Evolutionary conservation across 2,797 vertebrate genomes (phyloP), one percentile per base, ranked within the genome.

Genomic region (Sparidentex hasta): DNA sequence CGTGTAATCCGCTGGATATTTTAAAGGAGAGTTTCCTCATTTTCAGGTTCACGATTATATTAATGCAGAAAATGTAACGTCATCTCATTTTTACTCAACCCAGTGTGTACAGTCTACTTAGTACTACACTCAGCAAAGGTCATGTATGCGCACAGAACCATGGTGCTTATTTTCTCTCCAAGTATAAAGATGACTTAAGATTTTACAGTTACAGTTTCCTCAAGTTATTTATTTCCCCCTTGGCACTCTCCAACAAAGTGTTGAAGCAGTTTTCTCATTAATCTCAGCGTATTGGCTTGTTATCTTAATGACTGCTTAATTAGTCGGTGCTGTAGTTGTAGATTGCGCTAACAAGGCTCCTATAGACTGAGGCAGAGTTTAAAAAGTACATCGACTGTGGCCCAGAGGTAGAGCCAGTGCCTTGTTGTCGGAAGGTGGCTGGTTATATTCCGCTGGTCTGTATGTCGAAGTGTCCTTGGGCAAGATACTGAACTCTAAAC

Each of bases 251-350:
- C 61, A 38, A 51, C 59, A 61, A 47, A 12, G 47, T 57, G 55
- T 46, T 71, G 33, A 74, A 74, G 57, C 38, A 13, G 48, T 63
- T 84, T 76, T 63, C 77, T 72, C 82, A 82, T 89, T 79, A 77
- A 86, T 86, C 74, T 82, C 71, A 46, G 17, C 38, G 59, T 67
- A 74, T 70, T 68, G 61, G 52, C 80, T 74, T 83, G 82, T 83
- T 90, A 80, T 84, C 77, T 84, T 85, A 86, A 86, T 82, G 63
- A 67, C 44, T 62, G 76, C 71, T 79, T 87, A 79, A 91, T 88
- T 77, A 85, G 33, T 44, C 13, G 9, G 20, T 56, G 52, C 68
- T 80, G 57, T 79, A 67, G 52, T 47, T 65, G 55, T 20, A 72
- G 72, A 83, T 58, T 81, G 50, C 65, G 75, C 64, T 43, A 59